Percentiles rank a stretch among this genome's conserved stretches.
phyloP scores from a whole-genome alignment of 2,888 invertebrate species.

The Drosophila recens region DNA sequence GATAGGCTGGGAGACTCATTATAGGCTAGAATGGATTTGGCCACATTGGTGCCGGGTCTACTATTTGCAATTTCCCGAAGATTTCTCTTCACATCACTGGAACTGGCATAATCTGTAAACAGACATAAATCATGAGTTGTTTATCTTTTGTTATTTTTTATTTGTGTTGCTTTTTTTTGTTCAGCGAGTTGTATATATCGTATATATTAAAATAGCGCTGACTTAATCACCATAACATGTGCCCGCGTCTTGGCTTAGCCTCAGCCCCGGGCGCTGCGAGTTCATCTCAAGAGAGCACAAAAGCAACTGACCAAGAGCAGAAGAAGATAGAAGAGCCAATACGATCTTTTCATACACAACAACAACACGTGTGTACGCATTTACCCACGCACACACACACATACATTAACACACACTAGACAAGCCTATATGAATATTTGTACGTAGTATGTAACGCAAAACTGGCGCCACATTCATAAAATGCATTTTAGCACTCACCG shows the following conservation, averaged over 20 bases:
- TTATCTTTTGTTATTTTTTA: slow-evolving; percentile 18
- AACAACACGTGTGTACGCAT: slow-evolving; percentile 40
- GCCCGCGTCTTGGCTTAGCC: slow-evolving; percentile 17
- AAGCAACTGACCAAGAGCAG: slow-evolving; percentile 30
- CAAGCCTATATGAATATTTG: slow-evolving; percentile 3
- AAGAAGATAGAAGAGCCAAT: too few relatives aligned
- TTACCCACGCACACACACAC: neutral
- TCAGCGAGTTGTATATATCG: neutral
- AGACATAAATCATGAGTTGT: slow-evolving; percentile 5
- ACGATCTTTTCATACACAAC: slow-evolving; percentile 31
- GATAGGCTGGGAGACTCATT: slow-evolving; percentile 65
- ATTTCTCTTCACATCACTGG: slow-evolving; percentile 18
- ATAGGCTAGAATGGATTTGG: slow-evolving; percentile 75
- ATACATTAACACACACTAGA: neutral
- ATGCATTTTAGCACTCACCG: slow-evolving; percentile 38
- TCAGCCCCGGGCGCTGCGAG: slow-evolving; percentile 27
- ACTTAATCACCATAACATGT: slow-evolving; percentile 62
- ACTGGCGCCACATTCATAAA: slow-evolving; percentile 9
- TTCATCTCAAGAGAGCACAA: slow-evolving; percentile 40
- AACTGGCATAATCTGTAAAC: slow-evolving; percentile 31
- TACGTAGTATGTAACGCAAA: neutral
- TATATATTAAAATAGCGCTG: slow-evolving; percentile 61
- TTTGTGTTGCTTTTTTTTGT: neutral
- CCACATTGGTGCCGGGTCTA: slow-evolving; percentile 77
- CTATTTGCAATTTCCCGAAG: slow-evolving; percentile 67